phyloP scores from a whole-genome alignment of 2,888 invertebrate species.

The Amblyteles armatorius region DNA sequence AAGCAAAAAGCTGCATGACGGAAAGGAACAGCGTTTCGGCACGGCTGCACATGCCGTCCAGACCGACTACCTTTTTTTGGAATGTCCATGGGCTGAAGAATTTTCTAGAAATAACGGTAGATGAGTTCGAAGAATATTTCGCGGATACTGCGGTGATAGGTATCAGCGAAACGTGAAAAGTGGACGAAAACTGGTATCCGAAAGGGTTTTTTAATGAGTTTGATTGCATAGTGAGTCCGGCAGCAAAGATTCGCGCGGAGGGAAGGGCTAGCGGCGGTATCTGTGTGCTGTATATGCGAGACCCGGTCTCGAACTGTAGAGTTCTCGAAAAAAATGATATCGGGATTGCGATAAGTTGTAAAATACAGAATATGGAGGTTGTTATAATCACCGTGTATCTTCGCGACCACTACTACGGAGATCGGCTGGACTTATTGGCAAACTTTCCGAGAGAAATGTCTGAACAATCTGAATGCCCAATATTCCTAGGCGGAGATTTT shows the following conservation, averaged over 20 bases:
- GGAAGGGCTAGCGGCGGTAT: constrained; percentile 53
- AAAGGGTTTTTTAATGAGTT: neutral
- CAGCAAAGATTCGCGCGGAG: constrained; percentile 1
- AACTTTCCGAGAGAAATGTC: neutral
- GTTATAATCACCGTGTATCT: neutral
- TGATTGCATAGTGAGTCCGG: neutral
- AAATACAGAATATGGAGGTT: neutral
- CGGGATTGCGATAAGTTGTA: neutral
- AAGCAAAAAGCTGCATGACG: too few species aligned
- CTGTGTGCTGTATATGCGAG: constrained; percentile 28
- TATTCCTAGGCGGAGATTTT: neutral
- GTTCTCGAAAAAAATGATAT: neutral
- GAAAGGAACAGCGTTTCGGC: too few species aligned
- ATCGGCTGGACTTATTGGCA: neutral
- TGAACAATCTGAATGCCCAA: neutral
- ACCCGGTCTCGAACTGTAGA: neutral
- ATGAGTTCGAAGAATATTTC: neutral
- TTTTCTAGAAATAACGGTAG: neutral
- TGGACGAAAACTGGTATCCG: neutral
- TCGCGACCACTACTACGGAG: neutral
- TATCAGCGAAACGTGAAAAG: neutral
- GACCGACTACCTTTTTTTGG: neutral
- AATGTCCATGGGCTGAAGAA: neutral
- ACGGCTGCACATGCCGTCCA: too few species aligned
- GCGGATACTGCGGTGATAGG: neutral